Conservation (phyloP, 2,113 vertebrate species). For the Crocuta crocuta region DNA sequence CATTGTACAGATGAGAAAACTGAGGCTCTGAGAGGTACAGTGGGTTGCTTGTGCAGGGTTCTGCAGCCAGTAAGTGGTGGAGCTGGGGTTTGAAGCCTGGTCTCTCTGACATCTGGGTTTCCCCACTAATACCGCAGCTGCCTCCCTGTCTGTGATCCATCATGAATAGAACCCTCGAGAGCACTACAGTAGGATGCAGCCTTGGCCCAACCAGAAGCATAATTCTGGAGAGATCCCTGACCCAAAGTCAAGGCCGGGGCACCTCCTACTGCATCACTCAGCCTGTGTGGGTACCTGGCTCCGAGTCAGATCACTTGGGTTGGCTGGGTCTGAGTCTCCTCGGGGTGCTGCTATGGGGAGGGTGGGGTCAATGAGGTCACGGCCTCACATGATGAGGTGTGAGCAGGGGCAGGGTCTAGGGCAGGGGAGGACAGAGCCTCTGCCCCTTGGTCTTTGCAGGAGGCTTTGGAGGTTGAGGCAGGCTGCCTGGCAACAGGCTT, state of each 20-base stretch:
- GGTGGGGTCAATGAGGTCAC: background rate
- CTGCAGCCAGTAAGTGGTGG: background rate
- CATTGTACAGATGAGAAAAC: background rate
- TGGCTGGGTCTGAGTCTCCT: background rate
- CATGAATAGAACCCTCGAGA: background rate
- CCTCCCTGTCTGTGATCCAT: background rate
- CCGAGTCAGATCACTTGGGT: background rate
- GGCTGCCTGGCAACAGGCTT: background rate
- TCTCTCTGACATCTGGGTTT: background rate
- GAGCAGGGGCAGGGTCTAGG: background rate
- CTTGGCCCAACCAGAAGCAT: background rate
- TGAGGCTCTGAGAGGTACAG: background rate
- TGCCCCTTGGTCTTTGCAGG: background rate
- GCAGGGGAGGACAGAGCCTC: background rate
- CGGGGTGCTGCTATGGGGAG: background rate
- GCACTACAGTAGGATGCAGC: background rate
- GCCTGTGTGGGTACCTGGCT: background rate
- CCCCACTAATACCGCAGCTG: background rate
- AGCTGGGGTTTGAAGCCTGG: background rate
- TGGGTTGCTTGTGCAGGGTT: background rate
- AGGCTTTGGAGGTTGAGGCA: background rate
- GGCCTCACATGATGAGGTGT: background rate
- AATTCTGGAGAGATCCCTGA: background rate
- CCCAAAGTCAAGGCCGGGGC: background rate
- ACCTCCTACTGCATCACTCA: fast-evolving